Evolutionary conservation across 2,888 invertebrate species (phyloP).

Genomic region (Drosophila mayaguana): DNA sequence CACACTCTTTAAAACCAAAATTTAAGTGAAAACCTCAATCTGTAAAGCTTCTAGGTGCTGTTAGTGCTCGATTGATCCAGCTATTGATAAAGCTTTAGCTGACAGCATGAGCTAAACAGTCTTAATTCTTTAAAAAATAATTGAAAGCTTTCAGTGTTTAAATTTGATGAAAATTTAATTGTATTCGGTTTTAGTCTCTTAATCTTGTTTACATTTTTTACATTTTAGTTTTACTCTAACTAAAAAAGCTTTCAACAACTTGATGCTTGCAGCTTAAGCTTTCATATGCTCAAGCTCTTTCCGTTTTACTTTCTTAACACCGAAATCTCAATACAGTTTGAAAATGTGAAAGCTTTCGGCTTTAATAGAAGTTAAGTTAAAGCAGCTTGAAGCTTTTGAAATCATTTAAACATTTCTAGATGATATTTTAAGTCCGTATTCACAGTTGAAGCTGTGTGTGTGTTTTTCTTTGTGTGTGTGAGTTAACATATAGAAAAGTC

Average conservation of each 20-base stretch:
- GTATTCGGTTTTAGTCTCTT: neutral
- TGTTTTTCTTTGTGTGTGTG: conserved; percentile 10
- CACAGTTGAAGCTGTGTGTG: conserved; percentile 2
- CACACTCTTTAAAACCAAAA: neutral
- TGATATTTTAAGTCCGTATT: neutral
- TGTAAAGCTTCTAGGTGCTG: neutral
- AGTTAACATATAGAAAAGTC: conserved; percentile 33
- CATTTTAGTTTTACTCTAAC: neutral
- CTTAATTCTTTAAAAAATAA: neutral
- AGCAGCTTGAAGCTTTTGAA: neutral
- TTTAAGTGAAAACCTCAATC: neutral
- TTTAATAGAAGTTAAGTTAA: neutral
- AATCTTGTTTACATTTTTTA: neutral
- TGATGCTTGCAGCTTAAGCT: neutral
- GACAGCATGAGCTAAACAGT: neutral
- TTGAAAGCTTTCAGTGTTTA: neutral
- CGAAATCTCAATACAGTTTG: neutral
- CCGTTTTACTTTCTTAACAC: neutral
- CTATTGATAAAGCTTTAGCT: neutral
- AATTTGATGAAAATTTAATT: neutral
- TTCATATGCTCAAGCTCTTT: neutral
- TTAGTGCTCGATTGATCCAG: neutral
- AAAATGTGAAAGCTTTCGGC: neutral
- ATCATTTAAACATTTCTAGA: neutral
- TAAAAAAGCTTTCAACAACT: neutral